Evolutionary conservation across 1,140 invertebrate species (phyloP), one percentile per base, ranked within the genome.

Genomic region (Cataglyphis hispanica): DNA sequence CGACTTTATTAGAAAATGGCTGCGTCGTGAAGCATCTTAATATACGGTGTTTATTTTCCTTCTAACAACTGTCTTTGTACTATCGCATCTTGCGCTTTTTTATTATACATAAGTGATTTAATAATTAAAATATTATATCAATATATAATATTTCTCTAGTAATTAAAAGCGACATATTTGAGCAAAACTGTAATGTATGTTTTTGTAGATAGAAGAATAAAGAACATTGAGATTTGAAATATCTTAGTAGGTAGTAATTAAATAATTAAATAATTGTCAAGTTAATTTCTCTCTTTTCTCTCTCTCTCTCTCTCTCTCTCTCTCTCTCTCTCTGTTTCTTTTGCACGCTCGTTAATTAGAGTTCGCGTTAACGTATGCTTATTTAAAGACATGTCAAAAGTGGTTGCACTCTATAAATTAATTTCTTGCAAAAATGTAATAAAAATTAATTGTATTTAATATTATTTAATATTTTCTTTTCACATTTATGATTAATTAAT

Each of bases 1-100:
- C 91, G 92, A 94, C 92, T 95, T 95, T 94, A 95, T 95, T 93
- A 95, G 93, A 94, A 94, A 94, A 94, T 93, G 92, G 92, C 91
- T 88, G 86, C 72, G 80, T 46, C 27, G 87, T 76, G 88, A 92
- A 94, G 93, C 91, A 88, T 94, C 94, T 95, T 94, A 94, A 94
- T 94, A 92, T 64, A 34, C 27, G 16, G 16, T 60, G 16, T 69
- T 77, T 80, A 43, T 80, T 81, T 87, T 37, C 40, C 22, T 58
- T 37, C 37, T 19, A 58, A 58, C 43, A 16, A 25, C 19, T n/a
- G 13, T 46, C 25, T n/a, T 34, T 56, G 46, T 13, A 25, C n/a
- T 31, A 37, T 50, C 31, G 10, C 60, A 75, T 43, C 40, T 43
- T 16, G 4, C 27, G 2, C 2, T 13, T n/a, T 43, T 16, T 27